Evolutionary conservation across 2,113 vertebrate species (phyloP).

Genomic region (Danionella cerebrum): DNA sequence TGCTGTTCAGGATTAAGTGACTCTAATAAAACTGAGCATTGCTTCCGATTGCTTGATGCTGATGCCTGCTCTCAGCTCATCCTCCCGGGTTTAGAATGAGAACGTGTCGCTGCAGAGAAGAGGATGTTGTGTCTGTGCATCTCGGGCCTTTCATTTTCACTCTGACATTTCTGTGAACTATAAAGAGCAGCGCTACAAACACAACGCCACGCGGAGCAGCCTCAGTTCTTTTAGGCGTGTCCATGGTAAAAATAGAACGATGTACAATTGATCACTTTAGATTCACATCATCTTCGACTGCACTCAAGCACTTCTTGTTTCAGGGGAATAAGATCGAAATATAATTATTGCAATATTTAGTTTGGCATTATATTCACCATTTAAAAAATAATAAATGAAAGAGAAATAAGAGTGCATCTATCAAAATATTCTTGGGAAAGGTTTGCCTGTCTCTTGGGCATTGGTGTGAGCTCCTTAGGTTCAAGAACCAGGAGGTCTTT

Average conservation of each 20-base stretch:
- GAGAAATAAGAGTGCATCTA: no score
- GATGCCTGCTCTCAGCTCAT: neutral
- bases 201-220: neutral
- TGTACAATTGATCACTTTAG: neutral
- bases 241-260: neutral
- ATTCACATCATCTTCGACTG: no score
- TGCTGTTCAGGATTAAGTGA: conserved; percentile 18
- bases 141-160: neutral
- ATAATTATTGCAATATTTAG: no score
- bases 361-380: no score
- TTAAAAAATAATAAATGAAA: no score
- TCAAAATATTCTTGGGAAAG: no score
- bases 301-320: no score
- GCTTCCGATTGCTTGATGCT: neutral
- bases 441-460: no score
- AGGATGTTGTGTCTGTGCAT: neutral
- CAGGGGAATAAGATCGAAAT: no score
- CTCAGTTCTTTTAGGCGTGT: neutral
- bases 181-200: conserved; percentile 25
- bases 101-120: neutral
- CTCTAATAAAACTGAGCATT: neutral
- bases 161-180: conserved; percentile 31
- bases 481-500: no score
- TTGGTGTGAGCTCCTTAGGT: no score
- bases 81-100: neutral